Evolutionary conservation across 2,113 vertebrate genomes (phyloP), one percentile per base, ranked within the genome.

Genomic region (Colossoma macropomum): DNA sequence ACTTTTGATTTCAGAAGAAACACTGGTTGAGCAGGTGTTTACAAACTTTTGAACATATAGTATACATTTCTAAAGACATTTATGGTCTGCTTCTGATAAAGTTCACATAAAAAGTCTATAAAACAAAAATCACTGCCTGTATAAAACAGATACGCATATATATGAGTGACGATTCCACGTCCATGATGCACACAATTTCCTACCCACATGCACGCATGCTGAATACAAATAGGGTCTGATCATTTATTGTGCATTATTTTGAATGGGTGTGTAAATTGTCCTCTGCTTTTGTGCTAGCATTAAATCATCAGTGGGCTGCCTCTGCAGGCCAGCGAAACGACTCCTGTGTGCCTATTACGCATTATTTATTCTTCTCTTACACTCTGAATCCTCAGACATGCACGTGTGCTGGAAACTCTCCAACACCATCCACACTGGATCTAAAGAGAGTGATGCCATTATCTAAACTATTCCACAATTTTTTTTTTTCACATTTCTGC

Each of bases 261-360:
- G 27, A 77, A 60, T 66, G n/a, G 21, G 60, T 23, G n/a, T 76
- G 63, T 68, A 72, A 70, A 52, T 72, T 41, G 1, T 38, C 69
- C 23, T 52, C 16, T 30, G 54, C 16, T 65, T 75, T 72, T 69
- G 66, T 75, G 17, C 15, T 63, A 50, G n/a, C 12, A 32, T 54
- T 83, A 83, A 86, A 86, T 86, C 85, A 86, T 59, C 34, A 23
- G 48, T 50, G 41, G 54, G 23, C 85, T 19, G 13, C 54, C 66
- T 81, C 34, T 68, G 70, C 79, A 81, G 70, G 48, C 19, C 74
- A 21, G 9, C 30, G n/a, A 38, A 72, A 73, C 41, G 52, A 80
- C 32, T 63, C 59, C 68, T 56, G 65, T 63, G 59, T 72, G 77
- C n/a, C 59, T 30, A 77, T 77, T 72, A 52, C 59, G 30, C 54